Evolutionary conservation across 2,888 invertebrate genomes (phyloP).

Genomic region (Piscicola geometra): DNA sequence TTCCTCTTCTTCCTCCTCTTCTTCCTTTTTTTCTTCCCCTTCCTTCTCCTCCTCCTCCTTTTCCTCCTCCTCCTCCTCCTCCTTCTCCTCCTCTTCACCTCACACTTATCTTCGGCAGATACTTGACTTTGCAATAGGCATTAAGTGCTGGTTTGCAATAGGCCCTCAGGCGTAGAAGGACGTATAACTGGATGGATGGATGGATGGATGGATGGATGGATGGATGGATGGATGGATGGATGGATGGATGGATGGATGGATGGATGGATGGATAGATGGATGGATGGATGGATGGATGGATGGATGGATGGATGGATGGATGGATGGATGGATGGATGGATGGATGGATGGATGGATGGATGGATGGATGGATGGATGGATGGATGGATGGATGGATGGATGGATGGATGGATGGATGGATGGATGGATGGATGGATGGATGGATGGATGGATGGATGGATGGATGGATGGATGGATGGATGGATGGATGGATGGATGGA

Average conservation of each 20-base stretch:
- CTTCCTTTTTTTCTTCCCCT: not conserved
- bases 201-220: slow-evolving; percentile 22
- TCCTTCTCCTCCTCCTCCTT: slow-evolving; percentile 12
- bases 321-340: slow-evolving; percentile 26
- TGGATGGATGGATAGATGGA: not conserved
- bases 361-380: slow-evolving; percentile 21
- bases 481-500: slow-evolving; percentile 23
- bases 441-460: slow-evolving; percentile 26
- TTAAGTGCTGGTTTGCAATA: slow-evolving; percentile 36
- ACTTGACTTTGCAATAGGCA: slow-evolving; percentile 30
- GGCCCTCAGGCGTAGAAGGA: slow-evolving; percentile 47
- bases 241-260: slow-evolving; percentile 16
- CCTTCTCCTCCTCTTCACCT: too few species aligned
- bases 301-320: slow-evolving; percentile 11
- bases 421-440: slow-evolving; percentile 26
- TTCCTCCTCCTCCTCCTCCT: too few species aligned
- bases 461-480: slow-evolving; percentile 27
- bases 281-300: not conserved
- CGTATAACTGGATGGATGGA: slow-evolving; percentile 44
- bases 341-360: slow-evolving; percentile 29
- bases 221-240: slow-evolving; percentile 31
- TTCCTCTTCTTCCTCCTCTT: too few species aligned
- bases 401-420: slow-evolving; percentile 25
- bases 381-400: slow-evolving; percentile 20
- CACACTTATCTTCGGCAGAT: slow-evolving; percentile 30